Evolutionary conservation across 2,797 vertebrate species (phyloP).

Genomic region (Syngnathus acus): DNA sequence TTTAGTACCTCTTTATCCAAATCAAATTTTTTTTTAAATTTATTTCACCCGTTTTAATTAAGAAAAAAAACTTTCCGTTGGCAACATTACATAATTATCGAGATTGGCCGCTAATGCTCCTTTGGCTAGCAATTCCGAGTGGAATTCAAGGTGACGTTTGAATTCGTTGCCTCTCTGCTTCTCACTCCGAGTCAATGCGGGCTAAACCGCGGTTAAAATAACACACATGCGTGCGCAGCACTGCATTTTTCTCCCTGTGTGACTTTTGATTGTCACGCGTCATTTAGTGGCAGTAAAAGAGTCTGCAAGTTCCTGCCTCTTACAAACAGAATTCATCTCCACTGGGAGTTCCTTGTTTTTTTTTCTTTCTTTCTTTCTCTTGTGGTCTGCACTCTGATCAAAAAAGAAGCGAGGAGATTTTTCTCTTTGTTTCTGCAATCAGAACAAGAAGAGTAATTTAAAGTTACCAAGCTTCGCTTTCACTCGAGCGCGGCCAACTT

Average conservation of each 20-base stretch:
- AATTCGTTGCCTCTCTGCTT: neutral
- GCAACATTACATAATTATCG: neutral
- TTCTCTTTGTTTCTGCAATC: neutral
- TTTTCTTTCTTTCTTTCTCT: neutral
- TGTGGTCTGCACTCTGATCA: neutral
- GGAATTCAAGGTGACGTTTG: neutral
- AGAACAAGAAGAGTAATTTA: neutral
- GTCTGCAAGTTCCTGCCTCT: neutral
- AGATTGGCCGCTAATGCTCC: neutral
- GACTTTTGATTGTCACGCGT: constrained; percentile 3
- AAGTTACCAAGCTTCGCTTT: neutral
- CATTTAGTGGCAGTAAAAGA: constrained; percentile 1
- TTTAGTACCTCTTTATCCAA: neutral
- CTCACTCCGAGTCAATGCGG: neutral
- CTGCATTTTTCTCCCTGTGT: neutral
- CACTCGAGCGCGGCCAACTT: neutral
- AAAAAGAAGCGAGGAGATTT: neutral
- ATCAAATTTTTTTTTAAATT: neutral
- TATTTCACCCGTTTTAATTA: neutral
- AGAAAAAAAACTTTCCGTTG: neutral
- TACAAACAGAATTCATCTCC: neutral
- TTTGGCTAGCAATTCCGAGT: neutral
- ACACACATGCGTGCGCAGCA: neutral
- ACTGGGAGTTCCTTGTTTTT: neutral
- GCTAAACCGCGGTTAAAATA: neutral